phyloP scores from a whole-genome alignment of 2,888 invertebrate genomes.

The Caenorhabditis panamensis region DNA sequence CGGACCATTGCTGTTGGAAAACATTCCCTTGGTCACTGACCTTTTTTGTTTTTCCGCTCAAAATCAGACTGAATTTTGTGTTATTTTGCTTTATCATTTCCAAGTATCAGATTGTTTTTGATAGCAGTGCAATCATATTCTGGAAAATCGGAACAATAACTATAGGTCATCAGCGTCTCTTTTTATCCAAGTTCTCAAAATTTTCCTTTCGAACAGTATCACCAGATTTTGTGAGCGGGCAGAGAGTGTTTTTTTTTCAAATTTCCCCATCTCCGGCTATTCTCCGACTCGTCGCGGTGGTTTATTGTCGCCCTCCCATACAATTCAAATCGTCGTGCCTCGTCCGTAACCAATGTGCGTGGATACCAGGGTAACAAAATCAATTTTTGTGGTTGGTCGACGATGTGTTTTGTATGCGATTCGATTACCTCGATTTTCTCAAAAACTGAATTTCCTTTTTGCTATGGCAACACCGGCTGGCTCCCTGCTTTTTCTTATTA shows the following conservation, averaged over 20 bases:
- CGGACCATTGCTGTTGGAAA: slow-evolving; percentile 9
- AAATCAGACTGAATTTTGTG: too few species aligned
- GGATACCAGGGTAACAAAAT: background rate
- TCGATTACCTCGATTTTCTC: slow-evolving; percentile 4
- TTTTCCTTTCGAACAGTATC: too few species aligned
- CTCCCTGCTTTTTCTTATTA: background rate
- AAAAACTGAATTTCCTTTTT: slow-evolving; percentile 39
- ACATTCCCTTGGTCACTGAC: background rate
- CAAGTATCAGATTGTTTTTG: too few species aligned
- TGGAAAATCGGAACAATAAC: too few species aligned
- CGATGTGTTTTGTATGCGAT: background rate
- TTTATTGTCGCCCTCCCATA: slow-evolving; percentile 29
- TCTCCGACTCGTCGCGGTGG: slow-evolving; percentile 11
- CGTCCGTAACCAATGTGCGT: slow-evolving; percentile 3
- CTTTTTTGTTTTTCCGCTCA: background rate
- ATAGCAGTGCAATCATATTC: too few species aligned
- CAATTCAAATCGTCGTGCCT: slow-evolving; percentile 38
- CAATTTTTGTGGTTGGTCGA: background rate
- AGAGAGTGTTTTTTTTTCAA: too few species aligned
- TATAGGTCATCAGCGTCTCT: too few species aligned
- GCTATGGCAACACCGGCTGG: slow-evolving; percentile 38
- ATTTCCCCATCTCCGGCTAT: background rate
- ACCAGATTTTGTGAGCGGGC: too few species aligned
- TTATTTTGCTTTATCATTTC: too few species aligned
- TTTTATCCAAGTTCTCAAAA: too few species aligned